Evolutionary conservation across 2,113 vertebrate species (phyloP).

Genomic region (Neogale vison): DNA sequence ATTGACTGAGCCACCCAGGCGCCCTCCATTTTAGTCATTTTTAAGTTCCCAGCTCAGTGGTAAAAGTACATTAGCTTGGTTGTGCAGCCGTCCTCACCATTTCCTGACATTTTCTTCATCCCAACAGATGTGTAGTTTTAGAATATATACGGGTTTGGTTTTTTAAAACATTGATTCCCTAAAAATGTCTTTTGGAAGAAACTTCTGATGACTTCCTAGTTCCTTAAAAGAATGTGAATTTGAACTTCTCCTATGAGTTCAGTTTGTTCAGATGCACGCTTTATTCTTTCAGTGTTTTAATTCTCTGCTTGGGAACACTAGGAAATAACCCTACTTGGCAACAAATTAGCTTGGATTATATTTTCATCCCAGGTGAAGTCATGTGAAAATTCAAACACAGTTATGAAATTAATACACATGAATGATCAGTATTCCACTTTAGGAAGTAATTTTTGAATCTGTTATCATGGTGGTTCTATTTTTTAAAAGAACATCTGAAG

Average conservation of each 20-base stretch:
- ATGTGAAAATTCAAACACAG: not conserved
- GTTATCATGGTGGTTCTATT: not conserved
- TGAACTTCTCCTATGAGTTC: slow-evolving; percentile 20
- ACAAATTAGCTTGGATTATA: not conserved
- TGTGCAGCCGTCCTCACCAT: not conserved
- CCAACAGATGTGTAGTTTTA: not conserved
- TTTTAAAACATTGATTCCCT: not conserved
- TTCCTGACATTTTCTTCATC: not conserved
- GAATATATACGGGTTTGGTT: not conserved
- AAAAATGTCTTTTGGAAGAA: slow-evolving; percentile 27
- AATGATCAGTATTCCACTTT: not conserved
- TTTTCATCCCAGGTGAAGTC: not conserved
- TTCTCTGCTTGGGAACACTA: not conserved
- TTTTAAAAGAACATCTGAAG: not conserved
- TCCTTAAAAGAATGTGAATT: slow-evolving; percentile 34
- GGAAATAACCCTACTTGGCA: not conserved
- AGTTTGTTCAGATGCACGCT: not conserved
- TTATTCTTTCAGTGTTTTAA: not conserved
- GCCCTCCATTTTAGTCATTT: not conserved
- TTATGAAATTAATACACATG: not conserved
- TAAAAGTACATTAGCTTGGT: not conserved
- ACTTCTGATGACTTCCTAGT: not conserved
- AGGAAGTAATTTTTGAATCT: not conserved
- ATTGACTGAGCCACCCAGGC: not conserved
- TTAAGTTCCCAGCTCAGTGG: not conserved